phyloP scores from a whole-genome alignment of 2,113 vertebrate genomes.

The Willisornis vidua region DNA sequence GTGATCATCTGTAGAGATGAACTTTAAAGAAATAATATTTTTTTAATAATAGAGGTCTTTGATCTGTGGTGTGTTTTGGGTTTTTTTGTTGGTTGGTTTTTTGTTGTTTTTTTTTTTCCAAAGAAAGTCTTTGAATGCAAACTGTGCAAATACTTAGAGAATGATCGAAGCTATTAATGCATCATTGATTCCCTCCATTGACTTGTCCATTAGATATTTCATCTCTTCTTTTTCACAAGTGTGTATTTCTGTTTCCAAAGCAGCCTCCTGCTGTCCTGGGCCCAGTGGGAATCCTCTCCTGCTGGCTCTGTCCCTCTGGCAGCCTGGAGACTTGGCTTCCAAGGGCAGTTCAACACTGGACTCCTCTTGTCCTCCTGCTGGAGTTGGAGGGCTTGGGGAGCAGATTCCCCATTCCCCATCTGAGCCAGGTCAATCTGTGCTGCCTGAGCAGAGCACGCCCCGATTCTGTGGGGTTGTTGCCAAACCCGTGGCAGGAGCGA shows the following conservation, averaged over 20 bases:
- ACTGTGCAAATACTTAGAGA: neutral
- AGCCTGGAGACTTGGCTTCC: slow-evolving; percentile 17
- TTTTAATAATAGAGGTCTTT: neutral
- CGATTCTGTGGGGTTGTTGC: neutral
- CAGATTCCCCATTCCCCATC: neutral
- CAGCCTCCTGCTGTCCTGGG: neutral
- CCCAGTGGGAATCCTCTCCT: neutral
- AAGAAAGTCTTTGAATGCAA: neutral
- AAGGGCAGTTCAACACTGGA: neutral
- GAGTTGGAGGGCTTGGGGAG: neutral
- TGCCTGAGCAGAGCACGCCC: neutral
- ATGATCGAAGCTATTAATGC: slow-evolving; percentile 18
- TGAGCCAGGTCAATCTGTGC: neutral
- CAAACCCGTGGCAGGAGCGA: neutral
- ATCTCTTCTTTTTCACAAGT: neutral
- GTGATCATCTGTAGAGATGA: neutral
- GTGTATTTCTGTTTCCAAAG: slow-evolving; percentile 34
- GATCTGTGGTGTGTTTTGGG: neutral
- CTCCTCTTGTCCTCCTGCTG: neutral
- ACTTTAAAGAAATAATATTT: neutral
- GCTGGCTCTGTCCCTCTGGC: slow-evolving; percentile 31
- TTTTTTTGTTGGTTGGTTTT: accelerated
- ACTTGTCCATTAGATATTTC: neutral
- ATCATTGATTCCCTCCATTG: slow-evolving; percentile 26
- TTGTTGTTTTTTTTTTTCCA: neutral